Evolutionary conservation across 2,113 vertebrate species (phyloP).

Genomic region (Malaclemys terrapin): DNA sequence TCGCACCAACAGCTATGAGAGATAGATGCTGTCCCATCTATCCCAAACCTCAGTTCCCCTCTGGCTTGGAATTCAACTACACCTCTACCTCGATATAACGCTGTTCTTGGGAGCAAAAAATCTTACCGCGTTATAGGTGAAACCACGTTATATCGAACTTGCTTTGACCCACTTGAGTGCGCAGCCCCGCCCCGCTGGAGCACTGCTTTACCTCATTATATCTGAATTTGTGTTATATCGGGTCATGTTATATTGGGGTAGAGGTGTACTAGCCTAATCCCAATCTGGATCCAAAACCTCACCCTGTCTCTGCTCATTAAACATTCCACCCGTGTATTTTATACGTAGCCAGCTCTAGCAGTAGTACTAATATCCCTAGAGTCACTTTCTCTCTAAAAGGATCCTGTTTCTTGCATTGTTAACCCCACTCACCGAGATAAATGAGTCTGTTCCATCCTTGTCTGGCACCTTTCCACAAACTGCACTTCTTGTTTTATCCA

Average conservation of each 20-base stretch:
- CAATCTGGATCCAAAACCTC: neutral
- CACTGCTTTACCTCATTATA: too few species aligned
- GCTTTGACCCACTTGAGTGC: too few species aligned
- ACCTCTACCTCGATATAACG: too few species aligned
- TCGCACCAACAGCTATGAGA: neutral
- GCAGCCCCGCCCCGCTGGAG: too few species aligned
- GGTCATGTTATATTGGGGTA: too few species aligned
- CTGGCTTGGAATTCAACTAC: neutral
- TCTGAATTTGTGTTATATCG: too few species aligned
- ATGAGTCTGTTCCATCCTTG: fast-evolving
- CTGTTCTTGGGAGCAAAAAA: too few species aligned
- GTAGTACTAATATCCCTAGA: neutral
- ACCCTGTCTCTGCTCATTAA: neutral
- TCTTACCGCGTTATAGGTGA: too few species aligned
- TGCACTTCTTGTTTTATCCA: neutral
- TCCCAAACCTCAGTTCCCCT: neutral
- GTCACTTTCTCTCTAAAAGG: neutral
- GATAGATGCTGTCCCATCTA: neutral
- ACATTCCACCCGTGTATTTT: neutral
- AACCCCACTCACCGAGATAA: fast-evolving
- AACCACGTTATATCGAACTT: too few species aligned
- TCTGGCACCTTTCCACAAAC: neutral
- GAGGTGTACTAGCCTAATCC: neutral
- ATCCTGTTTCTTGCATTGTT: fast-evolving
- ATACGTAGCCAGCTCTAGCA: neutral